Evolutionary conservation across 2,888 invertebrate genomes (phyloP), one percentile per base, ranked within the genome.

Genomic region (Cataglyphis altisquamis): DNA sequence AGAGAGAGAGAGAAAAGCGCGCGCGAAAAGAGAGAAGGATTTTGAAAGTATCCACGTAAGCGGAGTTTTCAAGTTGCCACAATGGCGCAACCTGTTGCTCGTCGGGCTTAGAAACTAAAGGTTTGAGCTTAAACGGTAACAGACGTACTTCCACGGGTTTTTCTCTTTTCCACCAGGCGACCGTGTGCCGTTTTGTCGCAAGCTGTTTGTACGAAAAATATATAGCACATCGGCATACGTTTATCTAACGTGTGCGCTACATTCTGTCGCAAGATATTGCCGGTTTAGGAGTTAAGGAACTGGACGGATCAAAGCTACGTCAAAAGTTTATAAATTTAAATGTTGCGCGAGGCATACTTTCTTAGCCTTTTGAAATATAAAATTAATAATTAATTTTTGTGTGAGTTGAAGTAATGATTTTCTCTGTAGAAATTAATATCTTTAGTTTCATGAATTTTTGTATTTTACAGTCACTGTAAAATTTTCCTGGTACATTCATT

Each of bases 31-130:
- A 70, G 52, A 75, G 89, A 87, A 82, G 83, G 81, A 90, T 90
- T 90, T 90, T 87, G 83, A 90, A 90, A 90, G 90, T 90, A 90
- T 90, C 88, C 88, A 86, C 81, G 88, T 82, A 85, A 85, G 87
- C 88, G 84, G 87, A 88, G 88, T 89, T 89, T 90, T 90, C 90
- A 88, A 90, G 90, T 89, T 87, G 78, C 87, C 90, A 90, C 90
- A 90, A 90, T 89, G 90, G 89, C 90, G 87, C 90, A 90, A 90
- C 90, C 90, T 90, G 90, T 90, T 90, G 90, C 90, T 72, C 90
- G 74, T 74, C 85, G 90, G 88, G 90, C 89, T 90, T 90, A 90
- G 90, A 90, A 90, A 86, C 90, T 89, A 89, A 90, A 86, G 88
- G 90, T 88, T 90, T 84, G 90, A 88, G 89, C 82, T 90, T 89